phyloP scores from a whole-genome alignment of 53 echinoderm and acorn worm species.

The Paracentrotus lividus region DNA sequence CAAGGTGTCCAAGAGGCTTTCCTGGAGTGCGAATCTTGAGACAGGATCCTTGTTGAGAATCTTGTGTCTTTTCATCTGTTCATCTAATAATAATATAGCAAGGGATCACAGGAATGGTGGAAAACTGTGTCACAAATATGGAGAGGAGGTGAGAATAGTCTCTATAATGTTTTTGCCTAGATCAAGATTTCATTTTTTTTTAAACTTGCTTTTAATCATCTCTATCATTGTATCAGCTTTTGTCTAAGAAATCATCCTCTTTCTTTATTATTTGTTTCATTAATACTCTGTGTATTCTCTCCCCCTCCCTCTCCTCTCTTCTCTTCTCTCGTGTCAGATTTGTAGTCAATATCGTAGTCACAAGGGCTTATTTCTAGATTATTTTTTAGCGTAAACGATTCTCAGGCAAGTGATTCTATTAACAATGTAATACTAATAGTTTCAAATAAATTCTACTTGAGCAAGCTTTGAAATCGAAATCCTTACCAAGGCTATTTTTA shows the following conservation, averaged over 20 bases:
- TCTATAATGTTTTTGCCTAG: background rate
- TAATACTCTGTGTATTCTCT: background rate
- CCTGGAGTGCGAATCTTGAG: constrained; percentile 89
- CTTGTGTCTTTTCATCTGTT: constrained; percentile 96
- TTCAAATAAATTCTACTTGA: too few species aligned
- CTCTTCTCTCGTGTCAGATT: background rate
- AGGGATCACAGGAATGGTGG: constrained; percentile 94
- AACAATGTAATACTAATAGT: too few species aligned
- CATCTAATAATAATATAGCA: constrained; percentile 96
- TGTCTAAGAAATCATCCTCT: background rate
- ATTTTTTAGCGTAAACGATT: too few species aligned
- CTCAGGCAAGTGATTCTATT: too few species aligned
- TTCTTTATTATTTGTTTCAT: background rate
- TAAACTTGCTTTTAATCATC: background rate
- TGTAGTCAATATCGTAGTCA: too few species aligned
- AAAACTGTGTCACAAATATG: constrained; percentile 85
- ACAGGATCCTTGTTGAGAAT: constrained; percentile 93
- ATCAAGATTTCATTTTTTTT: background rate
- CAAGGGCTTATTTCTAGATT: too few species aligned
- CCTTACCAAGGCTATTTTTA: background rate
- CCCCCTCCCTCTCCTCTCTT: background rate
- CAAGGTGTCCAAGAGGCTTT: constrained; percentile 73
- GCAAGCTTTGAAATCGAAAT: too few species aligned
- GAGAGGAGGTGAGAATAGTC: constrained; percentile 55
- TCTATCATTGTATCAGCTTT: background rate